Conservation (phyloP, 2,113 vertebrate species). For the Australoheros scitulus region DNA sequence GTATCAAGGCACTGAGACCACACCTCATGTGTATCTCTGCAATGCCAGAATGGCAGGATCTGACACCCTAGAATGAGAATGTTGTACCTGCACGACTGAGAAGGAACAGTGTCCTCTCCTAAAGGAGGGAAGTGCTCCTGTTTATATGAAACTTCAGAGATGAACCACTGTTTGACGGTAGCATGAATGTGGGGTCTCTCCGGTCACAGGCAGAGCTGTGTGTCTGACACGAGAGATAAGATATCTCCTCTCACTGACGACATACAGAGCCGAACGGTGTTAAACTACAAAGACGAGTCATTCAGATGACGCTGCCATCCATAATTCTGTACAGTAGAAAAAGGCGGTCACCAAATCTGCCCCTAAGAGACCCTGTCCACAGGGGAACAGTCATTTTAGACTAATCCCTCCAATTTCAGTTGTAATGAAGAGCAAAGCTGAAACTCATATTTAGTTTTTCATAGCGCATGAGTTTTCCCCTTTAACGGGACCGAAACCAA, state of each 20-base stretch:
- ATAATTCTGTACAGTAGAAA: not conserved
- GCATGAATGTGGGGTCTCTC: not conserved
- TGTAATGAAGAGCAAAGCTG: not conserved
- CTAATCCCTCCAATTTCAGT: not conserved
- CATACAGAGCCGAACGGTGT: not conserved
- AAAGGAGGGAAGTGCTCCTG: too few relatives aligned
- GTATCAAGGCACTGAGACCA: too few relatives aligned
- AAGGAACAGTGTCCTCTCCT: too few relatives aligned
- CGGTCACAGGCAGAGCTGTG: not conserved
- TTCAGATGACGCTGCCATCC: not conserved
- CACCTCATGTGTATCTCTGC: too few relatives aligned
- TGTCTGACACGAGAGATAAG: not conserved
- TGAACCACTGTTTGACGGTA: too few relatives aligned
- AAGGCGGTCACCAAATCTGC: not conserved
- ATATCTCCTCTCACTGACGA: not conserved
- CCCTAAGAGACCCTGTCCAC: not conserved
- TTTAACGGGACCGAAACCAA: not conserved
- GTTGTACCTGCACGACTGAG: too few relatives aligned
- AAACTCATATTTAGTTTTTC: not conserved
- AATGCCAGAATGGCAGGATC: too few relatives aligned
- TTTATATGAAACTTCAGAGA: too few relatives aligned
- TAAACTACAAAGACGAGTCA: not conserved
- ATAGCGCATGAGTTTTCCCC: not conserved
- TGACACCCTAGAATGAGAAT: too few relatives aligned
- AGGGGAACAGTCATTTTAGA: not conserved